A percentile compares a stretch with the other conserved stretches of the same genome.
Evolutionary conservation across 2,797 vertebrate species (phyloP).

Genomic region (Vespertilio murinus): DNA sequence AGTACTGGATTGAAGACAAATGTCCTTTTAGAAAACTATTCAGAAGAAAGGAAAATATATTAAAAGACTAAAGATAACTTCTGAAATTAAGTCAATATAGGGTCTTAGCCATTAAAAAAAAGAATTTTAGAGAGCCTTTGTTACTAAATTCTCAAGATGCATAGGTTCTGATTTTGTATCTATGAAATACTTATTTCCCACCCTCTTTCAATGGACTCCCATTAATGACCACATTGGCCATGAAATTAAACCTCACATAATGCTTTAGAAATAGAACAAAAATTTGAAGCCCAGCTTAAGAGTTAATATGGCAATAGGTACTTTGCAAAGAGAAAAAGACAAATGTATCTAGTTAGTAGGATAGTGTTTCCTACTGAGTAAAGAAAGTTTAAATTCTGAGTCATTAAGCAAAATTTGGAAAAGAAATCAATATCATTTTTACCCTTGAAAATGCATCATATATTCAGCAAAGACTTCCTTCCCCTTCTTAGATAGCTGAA

Average conservation of each 20-base stretch:
- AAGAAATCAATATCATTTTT: constrained; percentile 15
- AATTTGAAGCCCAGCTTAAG: neutral
- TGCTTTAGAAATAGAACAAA: constrained; percentile 8
- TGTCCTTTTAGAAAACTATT: neutral
- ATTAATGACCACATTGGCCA: neutral
- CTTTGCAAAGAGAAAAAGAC: neutral
- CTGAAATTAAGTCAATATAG: neutral
- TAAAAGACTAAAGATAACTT: neutral
- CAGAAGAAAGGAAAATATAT: neutral
- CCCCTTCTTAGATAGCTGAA: neutral
- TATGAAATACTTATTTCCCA: neutral
- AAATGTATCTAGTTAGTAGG: neutral
- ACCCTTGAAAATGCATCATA: neutral
- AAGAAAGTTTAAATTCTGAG: constrained; percentile 4
- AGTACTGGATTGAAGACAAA: neutral
- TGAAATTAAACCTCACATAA: constrained; percentile 20
- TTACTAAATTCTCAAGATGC: constrained; percentile 39
- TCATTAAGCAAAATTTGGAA: constrained; percentile 33
- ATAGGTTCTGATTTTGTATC: neutral
- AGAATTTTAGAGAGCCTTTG: neutral
- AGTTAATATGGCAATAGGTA: neutral
- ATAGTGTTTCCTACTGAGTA: neutral
- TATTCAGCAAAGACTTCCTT: neutral
- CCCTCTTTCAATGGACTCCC: neutral
- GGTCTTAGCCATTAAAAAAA: neutral